Percentiles rank a stretch among this genome's conserved stretches.
Evolutionary conservation across 2,113 vertebrate genomes (phyloP).

Genomic region (Calonectris borealis): DNA sequence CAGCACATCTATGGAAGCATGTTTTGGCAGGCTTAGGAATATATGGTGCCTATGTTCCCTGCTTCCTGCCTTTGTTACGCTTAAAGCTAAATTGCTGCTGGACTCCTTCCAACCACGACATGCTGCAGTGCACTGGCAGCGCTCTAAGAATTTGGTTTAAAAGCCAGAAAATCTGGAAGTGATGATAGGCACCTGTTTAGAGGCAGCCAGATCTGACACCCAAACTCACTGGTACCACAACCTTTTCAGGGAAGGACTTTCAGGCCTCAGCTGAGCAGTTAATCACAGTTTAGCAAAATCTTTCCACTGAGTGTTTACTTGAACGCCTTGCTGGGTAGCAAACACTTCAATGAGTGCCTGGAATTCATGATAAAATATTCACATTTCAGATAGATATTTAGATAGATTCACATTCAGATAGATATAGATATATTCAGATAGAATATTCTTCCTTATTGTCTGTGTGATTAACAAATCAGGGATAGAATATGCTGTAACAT

Average conservation of each 20-base stretch:
- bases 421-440: neutral
- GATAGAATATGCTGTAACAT: neutral
- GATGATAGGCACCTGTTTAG: neutral
- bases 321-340: neutral
- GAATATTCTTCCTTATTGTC: neutral
- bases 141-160: neutral
- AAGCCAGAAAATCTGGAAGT: neutral
- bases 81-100: neutral
- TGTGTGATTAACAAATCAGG: neutral
- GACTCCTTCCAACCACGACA: neutral
- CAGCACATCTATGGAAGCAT: neutral
- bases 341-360: neutral
- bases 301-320: neutral
- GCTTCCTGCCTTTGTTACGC: slow-evolving; percentile 35
- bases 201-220: neutral
- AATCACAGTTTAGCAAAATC: neutral
- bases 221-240: neutral
- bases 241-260: neutral
- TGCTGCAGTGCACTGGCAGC: neutral
- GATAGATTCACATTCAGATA: neutral
- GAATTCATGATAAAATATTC: neutral
- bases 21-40: neutral
- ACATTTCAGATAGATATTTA: neutral
- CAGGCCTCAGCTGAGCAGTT: neutral
- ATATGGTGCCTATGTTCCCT: neutral